Base-by-base conservation (phyloP, 2,113 vertebrate genomes). In the Cyanocitta stelleri region DNA sequence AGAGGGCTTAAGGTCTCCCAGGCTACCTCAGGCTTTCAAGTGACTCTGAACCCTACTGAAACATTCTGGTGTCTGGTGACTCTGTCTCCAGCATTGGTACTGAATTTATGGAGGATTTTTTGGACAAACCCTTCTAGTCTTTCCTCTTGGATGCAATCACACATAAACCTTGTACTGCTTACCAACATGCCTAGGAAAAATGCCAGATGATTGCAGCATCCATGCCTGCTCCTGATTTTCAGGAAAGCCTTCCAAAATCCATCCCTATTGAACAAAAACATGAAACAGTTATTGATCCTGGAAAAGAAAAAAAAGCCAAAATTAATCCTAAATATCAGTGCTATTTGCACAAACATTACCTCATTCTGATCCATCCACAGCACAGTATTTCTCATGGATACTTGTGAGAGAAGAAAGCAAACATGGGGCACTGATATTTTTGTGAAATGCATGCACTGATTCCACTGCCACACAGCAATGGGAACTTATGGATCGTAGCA, bases 231-330 rank as follows among this genome's bases (percentile, higher is more conserved):
- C 98, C 72, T 97, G 98, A 13, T 97, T 98, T 85, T 98, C 98
- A 32, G 99, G 99, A 71, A 99, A 91, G 21, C 98, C 99, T 11
- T 99, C 98, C 91, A 99, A 93, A 85, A 99, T 94, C 99, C 99
- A 99, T 62, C 99, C 99, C 99, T 99, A 95, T 21, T 94, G 84
- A 96, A 85, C 76, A 74, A 96, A 97, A 80, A 73, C 58, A 92
- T 52, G 49, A 85, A 91, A 87, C 46, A 69, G 30, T 63, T 66
- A 87, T 71, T 48, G 62, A 93, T 71, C 51, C 33, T 73, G 49
- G 37, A 80, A 76, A 30, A 87, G 74, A 24, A 91, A 86, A 54
- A 54, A 84, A 46, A 18, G 4, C 1, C 27, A 7, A 91, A 79
- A 62, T 43, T 39, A 77, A 73, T 15, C 59, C 48, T 63, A 87